Evolutionary conservation across 1,140 invertebrate species (phyloP).

Genomic region (Drosophila subpulchrella): DNA sequence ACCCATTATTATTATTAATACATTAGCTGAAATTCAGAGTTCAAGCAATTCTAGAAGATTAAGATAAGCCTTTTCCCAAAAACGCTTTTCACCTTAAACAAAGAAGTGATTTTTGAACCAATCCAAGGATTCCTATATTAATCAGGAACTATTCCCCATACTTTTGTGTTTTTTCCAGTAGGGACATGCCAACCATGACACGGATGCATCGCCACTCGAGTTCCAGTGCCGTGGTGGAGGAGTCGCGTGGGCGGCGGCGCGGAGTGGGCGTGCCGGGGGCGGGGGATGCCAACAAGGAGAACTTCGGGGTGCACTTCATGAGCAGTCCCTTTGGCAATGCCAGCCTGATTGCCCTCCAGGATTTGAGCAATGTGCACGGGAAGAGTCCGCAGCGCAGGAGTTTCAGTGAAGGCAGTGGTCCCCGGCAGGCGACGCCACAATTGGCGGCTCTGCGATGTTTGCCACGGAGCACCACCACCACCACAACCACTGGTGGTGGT

Average conservation of each 20-base stretch:
- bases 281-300: slow-evolving; percentile 76
- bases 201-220: slow-evolving; percentile 79
- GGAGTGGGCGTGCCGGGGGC: slow-evolving; percentile 8
- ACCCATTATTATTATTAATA: no score
- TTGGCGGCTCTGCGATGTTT: slow-evolving; percentile 61
- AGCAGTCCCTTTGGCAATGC: slow-evolving; percentile 79
- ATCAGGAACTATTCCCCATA: neutral
- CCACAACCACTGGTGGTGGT: neutral
- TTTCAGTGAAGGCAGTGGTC: slow-evolving; percentile 70
- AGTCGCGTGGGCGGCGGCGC: slow-evolving; percentile 52
- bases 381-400: slow-evolving; percentile 74
- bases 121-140: neutral
- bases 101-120: no score
- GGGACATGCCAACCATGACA: slow-evolving; percentile 81
- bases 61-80: no score
- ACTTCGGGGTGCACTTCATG: slow-evolving; percentile 79
- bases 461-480: slow-evolving; percentile 25
- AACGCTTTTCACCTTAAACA: no score
- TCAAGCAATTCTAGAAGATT: no score
- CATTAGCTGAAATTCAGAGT: no score
- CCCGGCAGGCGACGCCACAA: slow-evolving; percentile 66
- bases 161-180: neutral
- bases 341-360: slow-evolving; percentile 75
- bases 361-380: slow-evolving; percentile 76
- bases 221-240: slow-evolving; percentile 62